A percentile compares a stretch with the other conserved stretches of the same genome.
phyloP scores from a whole-genome alignment of 2,797 vertebrate genomes.

The Cheirogaleus major region DNA sequence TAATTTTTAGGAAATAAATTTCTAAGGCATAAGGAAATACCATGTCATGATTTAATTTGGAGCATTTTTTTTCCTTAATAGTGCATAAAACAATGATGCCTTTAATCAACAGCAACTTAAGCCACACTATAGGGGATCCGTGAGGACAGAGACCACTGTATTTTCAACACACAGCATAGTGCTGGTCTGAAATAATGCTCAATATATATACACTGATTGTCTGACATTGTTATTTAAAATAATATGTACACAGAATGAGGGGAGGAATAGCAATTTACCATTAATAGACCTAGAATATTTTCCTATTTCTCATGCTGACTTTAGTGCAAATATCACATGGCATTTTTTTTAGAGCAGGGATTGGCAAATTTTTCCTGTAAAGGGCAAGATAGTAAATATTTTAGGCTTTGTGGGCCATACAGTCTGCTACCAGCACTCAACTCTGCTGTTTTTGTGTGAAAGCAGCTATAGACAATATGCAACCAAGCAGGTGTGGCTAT shows the following conservation, averaged over 20 bases:
- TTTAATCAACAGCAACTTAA: conserved; percentile 56
- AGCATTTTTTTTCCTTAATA: conserved; percentile 15
- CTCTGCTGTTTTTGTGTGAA: neutral
- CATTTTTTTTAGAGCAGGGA: neutral
- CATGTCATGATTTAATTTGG: conserved; percentile 57
- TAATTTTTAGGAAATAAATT: conserved; percentile 75
- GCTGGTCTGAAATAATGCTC: neutral
- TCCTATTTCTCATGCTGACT: neutral
- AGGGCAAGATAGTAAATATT: neutral
- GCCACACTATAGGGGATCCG: neutral
- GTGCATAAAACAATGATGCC: conserved; percentile 63
- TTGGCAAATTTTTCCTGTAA: neutral
- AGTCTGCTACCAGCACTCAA: neutral
- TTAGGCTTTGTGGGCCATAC: neutral
- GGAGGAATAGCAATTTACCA: neutral
- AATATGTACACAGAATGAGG: neutral
- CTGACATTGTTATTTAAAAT: conserved; percentile 18
- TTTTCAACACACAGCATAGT: neutral
- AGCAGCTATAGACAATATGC: neutral
- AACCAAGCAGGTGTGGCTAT: neutral
- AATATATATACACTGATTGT: neutral
- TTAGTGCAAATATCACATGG: neutral
- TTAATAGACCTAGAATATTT: neutral
- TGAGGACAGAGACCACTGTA: neutral
- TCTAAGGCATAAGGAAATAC: conserved; percentile 61